Evolutionary conservation across 2,113 vertebrate genomes (phyloP), one percentile per base, ranked within the genome.

Genomic region (Protobothrops flavoviridis): DNA sequence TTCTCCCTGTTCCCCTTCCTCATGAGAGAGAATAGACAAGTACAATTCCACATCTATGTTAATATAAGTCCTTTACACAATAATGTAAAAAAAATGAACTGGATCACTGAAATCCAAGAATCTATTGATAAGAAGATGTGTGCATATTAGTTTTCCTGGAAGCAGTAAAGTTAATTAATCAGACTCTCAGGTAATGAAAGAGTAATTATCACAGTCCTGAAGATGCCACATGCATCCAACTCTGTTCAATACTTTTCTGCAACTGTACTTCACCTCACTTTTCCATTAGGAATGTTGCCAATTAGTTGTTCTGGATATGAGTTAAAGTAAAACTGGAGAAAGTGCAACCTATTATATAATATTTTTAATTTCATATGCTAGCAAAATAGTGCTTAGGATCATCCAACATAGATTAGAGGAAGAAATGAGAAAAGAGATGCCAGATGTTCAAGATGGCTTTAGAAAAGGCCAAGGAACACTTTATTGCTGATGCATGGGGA

Each of bases 141-240:
- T 43, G 89, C 39, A 48, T 90, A 90, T 90, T 87, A 90, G 56
- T 87, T 90, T 55, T 26, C 81, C 56, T 43, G 45, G 89, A 64
- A 81, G 89, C 81, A 90, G 81, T 90, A 93, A 93, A 93, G 92
- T 93, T 93, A 93, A 93, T 93, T 93, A 93, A 93, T 93, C 89
- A 90, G n/a, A 87, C 92, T 93, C 92, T 87, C 81, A 87, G 88
- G 92, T 87, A 93, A 93, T 87, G 92, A 90, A 90, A 93, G 81
- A 93, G 89, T 85, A 87, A 85, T 90, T 90, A 90, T 90, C 81
- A 56, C 89, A 93, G 55, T 48, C 55, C 13, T 39, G 56, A 87
- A 89, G 81, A n/a, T 81, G 43, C 24, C 85, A 26, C 23, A 33
- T 23, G 21, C 33, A 90, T n/a, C 55, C 15, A 61, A 48, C 56